Evolutionary conservation across 2,113 vertebrate genomes (phyloP), one percentile per base, ranked within the genome.

Genomic region (Lampris megalopsis): DNA sequence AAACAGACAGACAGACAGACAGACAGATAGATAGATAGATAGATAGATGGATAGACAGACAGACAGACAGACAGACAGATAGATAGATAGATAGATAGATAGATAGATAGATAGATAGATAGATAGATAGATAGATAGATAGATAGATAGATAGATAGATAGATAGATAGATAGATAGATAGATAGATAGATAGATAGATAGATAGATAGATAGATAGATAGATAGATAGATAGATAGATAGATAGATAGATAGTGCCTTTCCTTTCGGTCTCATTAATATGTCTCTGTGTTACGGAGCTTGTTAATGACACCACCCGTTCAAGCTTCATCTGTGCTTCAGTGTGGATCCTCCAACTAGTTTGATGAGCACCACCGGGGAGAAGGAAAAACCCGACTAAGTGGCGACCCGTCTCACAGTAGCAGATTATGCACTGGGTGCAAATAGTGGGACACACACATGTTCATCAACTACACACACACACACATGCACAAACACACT

Each of bases 221-320:
- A 24, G 24, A 24, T 0, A 24, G 24, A 24, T 24, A 24, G 24
- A 24, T 0, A 24, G 24, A 24, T 24, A 24, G 24, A 24, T 24
- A 24, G 24, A 24, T 24, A 24, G 24, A 24, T 24, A 24, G 24
- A 24, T 24, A 73, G 68, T 68, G 77, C 68, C 53, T 72, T 79
- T 85, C 88, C 89, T 89, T 71, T 37, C 70, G 81, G 91, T 79
- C 86, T 90, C 90, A 91, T 94, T 93, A 92, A 92, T 91, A 90
- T 90, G 83, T 86, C 85, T 83, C 87, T 88, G 85, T 88, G 83
- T 91, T 83, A 80, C 85, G 76, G 61, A 84, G 80, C 83, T 76
- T 24, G 24, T 84, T 92, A 93, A 93, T 91, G 89, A 93, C 86
- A 92, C 90, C 87, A 89, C 48, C 90, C 85, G 87, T 87, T 89